A percentile compares a stretch with the other conserved stretches of the same genome.
phyloP scores from a whole-genome alignment of 2,888 invertebrate genomes.

The Acronicta alni region DNA sequence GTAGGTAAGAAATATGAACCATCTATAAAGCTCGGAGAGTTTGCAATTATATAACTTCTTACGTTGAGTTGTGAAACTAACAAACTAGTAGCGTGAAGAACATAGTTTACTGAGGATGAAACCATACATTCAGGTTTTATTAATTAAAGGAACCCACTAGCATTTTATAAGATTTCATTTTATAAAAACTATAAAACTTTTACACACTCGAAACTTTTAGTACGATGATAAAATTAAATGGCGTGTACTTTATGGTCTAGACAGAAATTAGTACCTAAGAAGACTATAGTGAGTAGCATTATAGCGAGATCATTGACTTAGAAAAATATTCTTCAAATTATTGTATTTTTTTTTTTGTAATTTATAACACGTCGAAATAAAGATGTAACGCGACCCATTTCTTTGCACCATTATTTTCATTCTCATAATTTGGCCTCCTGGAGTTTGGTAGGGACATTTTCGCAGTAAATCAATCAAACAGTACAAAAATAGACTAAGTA shows the following conservation, averaged over 20 bases:
- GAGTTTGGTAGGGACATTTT: too few species aligned
- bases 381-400: too few species aligned
- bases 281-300: too few species aligned
- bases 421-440: too few species aligned
- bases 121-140: conserved; percentile 24
- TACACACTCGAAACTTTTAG: not conserved
- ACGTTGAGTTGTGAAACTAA: conserved; percentile 38
- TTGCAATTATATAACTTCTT: conserved; percentile 36
- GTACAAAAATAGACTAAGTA: too few species aligned
- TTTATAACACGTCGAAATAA: too few species aligned
- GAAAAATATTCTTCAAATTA: too few species aligned
- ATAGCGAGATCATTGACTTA: too few species aligned
- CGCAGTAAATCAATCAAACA: too few species aligned
- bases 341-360: too few species aligned
- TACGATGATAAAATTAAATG: conserved; percentile 1
- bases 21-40: conserved; percentile 13
- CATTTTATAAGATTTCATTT: not conserved
- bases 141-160: conserved; percentile 26
- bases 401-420: too few species aligned
- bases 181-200: not conserved
- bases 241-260: not conserved
- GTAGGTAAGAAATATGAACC: conserved; percentile 6
- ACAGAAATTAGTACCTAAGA: not conserved
- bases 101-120: conserved; percentile 19
- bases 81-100: conserved; percentile 19